Conservation (phyloP, 2,888 invertebrate genomes). For the Drosophila parthenogenetica region DNA sequence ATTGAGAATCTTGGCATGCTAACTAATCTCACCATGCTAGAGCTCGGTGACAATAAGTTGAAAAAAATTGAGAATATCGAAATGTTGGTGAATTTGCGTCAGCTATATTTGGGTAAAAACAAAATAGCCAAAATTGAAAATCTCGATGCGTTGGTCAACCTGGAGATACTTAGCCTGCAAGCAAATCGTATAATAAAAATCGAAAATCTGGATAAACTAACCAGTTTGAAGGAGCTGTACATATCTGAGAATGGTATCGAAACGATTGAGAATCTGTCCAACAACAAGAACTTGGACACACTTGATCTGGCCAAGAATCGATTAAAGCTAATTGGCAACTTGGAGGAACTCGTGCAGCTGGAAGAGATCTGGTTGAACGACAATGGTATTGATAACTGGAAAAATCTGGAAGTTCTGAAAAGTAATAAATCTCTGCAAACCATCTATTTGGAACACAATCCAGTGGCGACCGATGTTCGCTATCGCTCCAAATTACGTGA, state of each 20-base stretch:
- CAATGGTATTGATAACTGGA: conserved; percentile 94
- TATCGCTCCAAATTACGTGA: conserved; percentile 97
- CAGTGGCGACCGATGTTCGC: conserved; percentile 92
- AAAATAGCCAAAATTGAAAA: conserved; percentile 96
- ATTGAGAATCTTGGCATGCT: conserved; percentile 95
- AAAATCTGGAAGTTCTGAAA: conserved; percentile 90
- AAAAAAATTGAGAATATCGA: conserved; percentile 95
- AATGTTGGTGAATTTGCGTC: conserved; percentile 90
- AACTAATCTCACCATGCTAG: conserved; percentile 92
- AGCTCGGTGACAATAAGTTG: conserved; percentile 97
- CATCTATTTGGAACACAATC: conserved; percentile 97
- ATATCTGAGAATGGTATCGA: conserved; percentile 96
- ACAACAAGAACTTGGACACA: conserved; percentile 90
- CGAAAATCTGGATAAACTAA: conserved; percentile 92
- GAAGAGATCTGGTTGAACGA: conserved; percentile 99
- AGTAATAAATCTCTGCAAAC: conserved; percentile 90
- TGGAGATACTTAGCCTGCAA: conserved; percentile 94
- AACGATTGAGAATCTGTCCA: conserved; percentile 90
- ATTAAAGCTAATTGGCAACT: conserved; percentile 91
- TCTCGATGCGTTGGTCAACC: conserved; percentile 89
- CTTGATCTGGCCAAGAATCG: conserved; percentile 96
- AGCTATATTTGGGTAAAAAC: conserved; percentile 96
- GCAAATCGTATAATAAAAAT: conserved; percentile 95
- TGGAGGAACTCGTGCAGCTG: conserved; percentile 90
- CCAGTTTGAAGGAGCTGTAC: conserved; percentile 93